Conservation (phyloP, 2,113 vertebrate species). For the Esox niger region DNA sequence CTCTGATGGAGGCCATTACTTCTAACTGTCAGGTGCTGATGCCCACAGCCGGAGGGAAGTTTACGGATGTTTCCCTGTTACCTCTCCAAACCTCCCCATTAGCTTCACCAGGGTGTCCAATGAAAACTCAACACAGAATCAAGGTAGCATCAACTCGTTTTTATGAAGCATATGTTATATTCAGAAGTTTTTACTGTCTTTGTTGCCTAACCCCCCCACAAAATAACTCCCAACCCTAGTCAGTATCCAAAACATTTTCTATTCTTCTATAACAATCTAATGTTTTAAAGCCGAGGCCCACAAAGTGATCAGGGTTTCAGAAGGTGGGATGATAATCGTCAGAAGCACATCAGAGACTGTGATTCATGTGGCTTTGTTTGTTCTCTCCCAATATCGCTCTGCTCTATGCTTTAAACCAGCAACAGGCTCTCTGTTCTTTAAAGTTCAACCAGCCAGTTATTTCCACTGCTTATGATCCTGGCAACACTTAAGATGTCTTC, state of each 20-base stretch:
- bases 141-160: not conserved
- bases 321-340: not conserved
- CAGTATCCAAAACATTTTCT: no score
- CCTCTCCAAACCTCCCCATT: no score
- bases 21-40: constrained; percentile 22
- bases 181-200: not conserved
- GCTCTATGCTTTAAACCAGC: constrained; percentile 26
- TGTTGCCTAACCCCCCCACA: not conserved
- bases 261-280: not conserved
- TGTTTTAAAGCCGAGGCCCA: not conserved
- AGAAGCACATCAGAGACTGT: not conserved
- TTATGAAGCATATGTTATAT: not conserved
- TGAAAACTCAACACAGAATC: not conserved
- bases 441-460: constrained; percentile 37
- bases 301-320: not conserved
- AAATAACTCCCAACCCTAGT: no score
- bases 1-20: constrained; percentile 43
- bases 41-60: not conserved
- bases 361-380: not conserved
- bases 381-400: not conserved
- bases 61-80: not conserved
- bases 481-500: constrained; percentile 25
- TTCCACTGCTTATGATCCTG: constrained; percentile 32
- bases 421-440: constrained; percentile 26
- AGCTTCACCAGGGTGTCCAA: not conserved